Conservation (phyloP, 2,797 vertebrate species). For the Jordanella pulchra region DNA sequence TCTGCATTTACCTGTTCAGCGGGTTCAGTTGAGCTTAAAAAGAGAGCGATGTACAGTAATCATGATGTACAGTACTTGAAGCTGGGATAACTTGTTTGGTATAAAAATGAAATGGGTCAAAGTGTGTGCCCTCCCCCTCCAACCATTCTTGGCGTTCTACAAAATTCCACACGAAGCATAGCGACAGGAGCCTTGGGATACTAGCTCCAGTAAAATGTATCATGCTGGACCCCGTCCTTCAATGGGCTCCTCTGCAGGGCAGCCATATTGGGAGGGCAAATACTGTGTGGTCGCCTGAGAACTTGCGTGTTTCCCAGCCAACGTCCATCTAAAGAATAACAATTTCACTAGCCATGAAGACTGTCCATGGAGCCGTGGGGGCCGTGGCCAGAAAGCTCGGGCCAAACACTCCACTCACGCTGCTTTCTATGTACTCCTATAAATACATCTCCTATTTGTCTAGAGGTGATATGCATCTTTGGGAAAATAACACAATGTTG, state of each 20-base stretch:
- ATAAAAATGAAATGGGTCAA: not conserved
- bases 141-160: slow-evolving; percentile 40
- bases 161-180: slow-evolving; percentile 38
- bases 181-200: slow-evolving; percentile 58
- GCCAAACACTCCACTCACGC: slow-evolving; percentile 76
- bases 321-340: slow-evolving; percentile 80
- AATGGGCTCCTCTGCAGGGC: slow-evolving; percentile 66
- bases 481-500: slow-evolving; percentile 85
- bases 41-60: no score
- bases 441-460: slow-evolving; percentile 83
- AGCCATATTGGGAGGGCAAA: slow-evolving; percentile 70
- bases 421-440: slow-evolving; percentile 78
- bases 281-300: slow-evolving; percentile 79
- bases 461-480: slow-evolving; percentile 83
- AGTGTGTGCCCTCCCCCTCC: slow-evolving; percentile 22
- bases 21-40: slow-evolving; percentile 52
- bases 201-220: slow-evolving; percentile 70
- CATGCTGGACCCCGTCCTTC: slow-evolving; percentile 62
- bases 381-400: slow-evolving; percentile 63
- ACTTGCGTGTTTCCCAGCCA: slow-evolving; percentile 80
- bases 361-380: slow-evolving; percentile 73
- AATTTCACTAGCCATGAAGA: slow-evolving; percentile 79
- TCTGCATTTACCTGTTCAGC: slow-evolving; percentile 55
- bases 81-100: slow-evolving; percentile 7
- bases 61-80: slow-evolving; percentile 1